phyloP scores from a whole-genome alignment of 2,888 invertebrate genomes.

The Agapostemon virescens region DNA sequence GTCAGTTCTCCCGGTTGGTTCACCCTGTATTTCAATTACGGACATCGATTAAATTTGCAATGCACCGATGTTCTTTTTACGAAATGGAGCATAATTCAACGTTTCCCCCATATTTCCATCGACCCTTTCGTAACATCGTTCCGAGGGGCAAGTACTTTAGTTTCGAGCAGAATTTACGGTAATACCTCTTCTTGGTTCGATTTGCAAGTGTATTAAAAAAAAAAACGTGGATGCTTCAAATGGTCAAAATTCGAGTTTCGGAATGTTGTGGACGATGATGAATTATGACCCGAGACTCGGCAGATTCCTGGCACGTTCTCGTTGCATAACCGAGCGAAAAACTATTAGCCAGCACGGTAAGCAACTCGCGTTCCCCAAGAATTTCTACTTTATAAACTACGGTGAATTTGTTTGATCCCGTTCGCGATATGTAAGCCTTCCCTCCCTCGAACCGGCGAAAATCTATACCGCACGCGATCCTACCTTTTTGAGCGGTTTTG shows the following conservation, averaged over 20 bases:
- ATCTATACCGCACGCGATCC: not conserved
- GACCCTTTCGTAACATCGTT: not conserved
- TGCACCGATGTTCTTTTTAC: too few species aligned
- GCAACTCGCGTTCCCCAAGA: not conserved
- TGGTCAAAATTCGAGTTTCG: not conserved
- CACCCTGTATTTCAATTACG: too few species aligned
- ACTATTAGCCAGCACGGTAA: not conserved
- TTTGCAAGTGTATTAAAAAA: not conserved
- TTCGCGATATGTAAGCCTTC: not conserved
- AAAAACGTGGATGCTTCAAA: not conserved
- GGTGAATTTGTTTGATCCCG: slow-evolving; percentile 12
- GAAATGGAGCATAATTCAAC: too few species aligned
- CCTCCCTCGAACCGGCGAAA: not conserved
- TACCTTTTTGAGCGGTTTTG: not conserved
- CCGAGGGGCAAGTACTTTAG: not conserved
- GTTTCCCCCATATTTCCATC: too few species aligned
- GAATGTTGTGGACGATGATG: not conserved
- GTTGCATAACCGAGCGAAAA: not conserved
- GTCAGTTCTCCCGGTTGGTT: too few species aligned
- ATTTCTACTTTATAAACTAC: slow-evolving; percentile 4
- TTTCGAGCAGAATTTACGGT: not conserved
- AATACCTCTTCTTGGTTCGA: not conserved
- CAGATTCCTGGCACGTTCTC: slow-evolving; percentile 6
- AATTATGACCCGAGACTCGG: not conserved
- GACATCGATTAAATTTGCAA: too few species aligned